phyloP scores from a whole-genome alignment of 2,113 vertebrate species.

The Felis chaus region DNA sequence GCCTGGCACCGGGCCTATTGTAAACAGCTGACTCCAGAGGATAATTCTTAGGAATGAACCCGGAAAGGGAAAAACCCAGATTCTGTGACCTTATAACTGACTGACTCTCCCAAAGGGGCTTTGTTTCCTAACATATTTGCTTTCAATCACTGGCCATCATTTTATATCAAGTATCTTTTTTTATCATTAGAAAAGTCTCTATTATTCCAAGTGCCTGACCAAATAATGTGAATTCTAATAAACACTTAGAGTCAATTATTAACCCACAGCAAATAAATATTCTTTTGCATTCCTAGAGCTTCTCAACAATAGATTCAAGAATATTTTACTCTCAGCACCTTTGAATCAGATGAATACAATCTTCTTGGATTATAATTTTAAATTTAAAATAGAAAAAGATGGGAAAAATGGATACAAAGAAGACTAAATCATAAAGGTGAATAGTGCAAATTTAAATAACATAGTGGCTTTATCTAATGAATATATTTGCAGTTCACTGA shows the following conservation, averaged over 20 bases:
- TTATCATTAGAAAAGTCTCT: background rate
- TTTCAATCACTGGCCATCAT: background rate
- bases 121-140: background rate
- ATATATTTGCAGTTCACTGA: constrained; percentile 1
- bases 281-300: background rate
- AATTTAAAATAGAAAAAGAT: background rate
- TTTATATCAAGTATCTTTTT: background rate
- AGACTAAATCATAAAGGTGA: background rate
- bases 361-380: background rate
- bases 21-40: background rate
- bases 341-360: background rate
- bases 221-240: background rate
- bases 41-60: background rate
- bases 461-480: background rate
- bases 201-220: background rate
- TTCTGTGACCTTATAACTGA: background rate
- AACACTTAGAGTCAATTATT: background rate
- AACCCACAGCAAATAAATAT: background rate
- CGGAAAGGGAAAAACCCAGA: background rate
- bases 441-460: constrained; percentile 30
- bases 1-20: background rate
- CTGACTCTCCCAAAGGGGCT: background rate
- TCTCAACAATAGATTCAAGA: constrained; percentile 2
- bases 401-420: background rate
- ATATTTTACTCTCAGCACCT: background rate